Evolutionary conservation across 2,797 vertebrate species (phyloP).

Genomic region (Monodelphis domestica): DNA sequence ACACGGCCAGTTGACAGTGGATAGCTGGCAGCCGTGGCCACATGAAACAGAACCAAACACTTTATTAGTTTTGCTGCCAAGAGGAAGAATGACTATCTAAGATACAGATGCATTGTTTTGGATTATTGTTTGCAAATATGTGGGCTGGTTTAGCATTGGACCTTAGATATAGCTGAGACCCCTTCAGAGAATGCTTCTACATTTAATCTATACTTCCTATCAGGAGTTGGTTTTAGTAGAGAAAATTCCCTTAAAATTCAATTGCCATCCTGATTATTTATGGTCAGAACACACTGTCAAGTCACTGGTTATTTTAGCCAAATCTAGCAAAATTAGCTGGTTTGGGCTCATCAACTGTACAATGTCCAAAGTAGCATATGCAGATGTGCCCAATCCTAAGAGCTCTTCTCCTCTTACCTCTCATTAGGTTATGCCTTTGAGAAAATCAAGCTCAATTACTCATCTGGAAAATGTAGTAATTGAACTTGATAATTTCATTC

Average conservation of each 20-base stretch:
- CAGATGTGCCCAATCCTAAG: background rate
- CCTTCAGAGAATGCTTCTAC: background rate
- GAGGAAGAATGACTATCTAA: background rate
- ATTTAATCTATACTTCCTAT: background rate
- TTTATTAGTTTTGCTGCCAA: background rate
- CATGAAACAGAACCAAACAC: background rate
- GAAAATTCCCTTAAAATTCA: background rate
- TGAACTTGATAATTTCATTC: background rate
- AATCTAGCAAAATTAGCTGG: background rate
- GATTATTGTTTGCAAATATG: background rate
- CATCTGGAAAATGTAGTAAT: background rate
- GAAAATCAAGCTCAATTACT: background rate
- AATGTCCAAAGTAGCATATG: background rate
- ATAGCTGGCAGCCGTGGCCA: background rate
- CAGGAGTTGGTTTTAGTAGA: background rate
- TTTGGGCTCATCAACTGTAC: background rate
- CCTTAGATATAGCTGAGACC: background rate
- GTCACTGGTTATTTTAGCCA: background rate
- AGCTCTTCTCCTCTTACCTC: background rate
- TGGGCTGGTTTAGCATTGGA: background rate
- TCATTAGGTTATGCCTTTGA: background rate
- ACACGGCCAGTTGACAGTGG: background rate
- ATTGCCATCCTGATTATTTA: background rate
- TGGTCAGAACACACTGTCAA: background rate
- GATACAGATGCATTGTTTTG: background rate